Conservation (phyloP, 92 coral and sea anemone genomes). For the Heteractis magnifica region DNA sequence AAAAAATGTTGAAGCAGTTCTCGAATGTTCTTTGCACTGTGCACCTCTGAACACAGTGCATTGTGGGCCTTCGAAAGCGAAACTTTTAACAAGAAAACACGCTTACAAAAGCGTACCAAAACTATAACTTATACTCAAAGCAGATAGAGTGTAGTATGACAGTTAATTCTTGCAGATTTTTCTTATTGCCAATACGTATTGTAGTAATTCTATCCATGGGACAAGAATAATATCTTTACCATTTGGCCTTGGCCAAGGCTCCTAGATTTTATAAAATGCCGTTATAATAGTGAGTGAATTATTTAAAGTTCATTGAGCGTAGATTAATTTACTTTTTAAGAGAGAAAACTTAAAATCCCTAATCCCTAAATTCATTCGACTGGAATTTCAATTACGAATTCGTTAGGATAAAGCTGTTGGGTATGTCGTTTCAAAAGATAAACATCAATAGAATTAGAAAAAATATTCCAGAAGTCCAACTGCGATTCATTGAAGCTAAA, state of each 20-base stretch:
- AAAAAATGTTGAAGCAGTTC: too few species aligned
- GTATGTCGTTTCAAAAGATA: background rate
- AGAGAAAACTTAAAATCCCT: background rate
- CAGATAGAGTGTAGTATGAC: background rate
- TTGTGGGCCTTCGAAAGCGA: too few species aligned
- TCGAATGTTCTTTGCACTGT: too few species aligned
- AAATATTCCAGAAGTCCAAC: conserved; percentile 4
- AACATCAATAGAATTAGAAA: background rate
- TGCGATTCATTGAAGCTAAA: conserved; percentile 29
- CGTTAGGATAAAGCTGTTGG: background rate
- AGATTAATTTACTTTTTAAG: background rate
- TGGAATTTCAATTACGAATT: background rate
- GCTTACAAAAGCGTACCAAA: background rate
- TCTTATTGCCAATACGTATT: background rate
- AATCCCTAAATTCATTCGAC: background rate
- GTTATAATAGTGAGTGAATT: background rate
- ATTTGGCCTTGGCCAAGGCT: background rate
- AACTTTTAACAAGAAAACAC: too few species aligned
- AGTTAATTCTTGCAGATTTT: background rate
- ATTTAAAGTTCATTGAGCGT: background rate
- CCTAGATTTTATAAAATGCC: background rate
- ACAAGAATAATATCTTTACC: background rate
- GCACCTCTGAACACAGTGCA: too few species aligned
- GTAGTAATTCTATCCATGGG: background rate
- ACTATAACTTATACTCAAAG: background rate